Percentiles rank a stretch among this genome's conserved stretches.
Conservation (phyloP, 2,888 invertebrate species). For the Netelia inedita region DNA sequence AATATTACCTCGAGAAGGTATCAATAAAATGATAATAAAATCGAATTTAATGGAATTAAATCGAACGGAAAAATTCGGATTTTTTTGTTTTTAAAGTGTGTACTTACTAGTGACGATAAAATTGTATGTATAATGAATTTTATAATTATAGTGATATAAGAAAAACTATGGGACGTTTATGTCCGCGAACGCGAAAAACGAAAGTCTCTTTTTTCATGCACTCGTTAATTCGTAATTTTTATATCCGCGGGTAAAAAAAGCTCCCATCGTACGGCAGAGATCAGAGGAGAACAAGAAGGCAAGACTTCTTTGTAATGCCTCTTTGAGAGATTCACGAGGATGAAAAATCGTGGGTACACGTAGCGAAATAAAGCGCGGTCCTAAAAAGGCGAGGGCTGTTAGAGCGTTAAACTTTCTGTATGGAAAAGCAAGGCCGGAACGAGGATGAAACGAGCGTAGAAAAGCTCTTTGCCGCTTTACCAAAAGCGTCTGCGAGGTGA, state of each 20-base stretch:
- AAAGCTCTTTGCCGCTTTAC: conserved; percentile 18
- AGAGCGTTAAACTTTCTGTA: conserved; percentile 35
- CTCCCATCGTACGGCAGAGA: not conserved
- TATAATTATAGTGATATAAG: too few species aligned
- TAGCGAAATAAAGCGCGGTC: conserved; percentile 26
- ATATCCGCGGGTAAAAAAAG: not conserved
- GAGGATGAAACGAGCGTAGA: conserved; percentile 31
- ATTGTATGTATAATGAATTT: not conserved
- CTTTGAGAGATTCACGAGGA: conserved; percentile 26
- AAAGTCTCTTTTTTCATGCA: not conserved
- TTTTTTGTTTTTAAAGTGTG: too few species aligned
- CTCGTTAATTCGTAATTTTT: conserved; percentile 17
- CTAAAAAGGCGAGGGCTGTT: conserved; percentile 38
- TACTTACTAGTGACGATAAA: too few species aligned
- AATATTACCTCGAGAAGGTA: not conserved
- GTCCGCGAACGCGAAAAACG: not conserved
- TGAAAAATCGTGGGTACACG: conserved; percentile 34
- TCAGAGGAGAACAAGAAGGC: not conserved
- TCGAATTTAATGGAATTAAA: not conserved
- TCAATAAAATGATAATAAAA: not conserved
- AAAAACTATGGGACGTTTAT: not conserved
- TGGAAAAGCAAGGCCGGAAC: conserved; percentile 8
- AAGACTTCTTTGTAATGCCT: conserved; percentile 25
- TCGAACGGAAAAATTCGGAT: not conserved
- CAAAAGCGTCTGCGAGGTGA: not conserved